Conservation (phyloP, 2,888 invertebrate species). For the Caenorhabditis uteleia region DNA sequence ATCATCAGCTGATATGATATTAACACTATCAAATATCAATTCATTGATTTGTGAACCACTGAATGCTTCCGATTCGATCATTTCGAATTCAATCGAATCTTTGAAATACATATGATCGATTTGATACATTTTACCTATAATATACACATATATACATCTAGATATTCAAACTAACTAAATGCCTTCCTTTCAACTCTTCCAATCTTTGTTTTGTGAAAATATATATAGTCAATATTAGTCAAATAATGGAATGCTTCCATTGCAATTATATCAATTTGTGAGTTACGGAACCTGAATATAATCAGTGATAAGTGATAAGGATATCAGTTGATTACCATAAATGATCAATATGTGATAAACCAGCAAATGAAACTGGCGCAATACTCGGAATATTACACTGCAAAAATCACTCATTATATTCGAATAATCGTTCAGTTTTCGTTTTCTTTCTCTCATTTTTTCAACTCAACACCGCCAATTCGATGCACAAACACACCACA, state of each 20-base stretch:
- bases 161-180: slow-evolving; percentile 22
- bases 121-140: slow-evolving; percentile 30
- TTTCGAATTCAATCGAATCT: slow-evolving; percentile 19
- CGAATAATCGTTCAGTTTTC: background rate
- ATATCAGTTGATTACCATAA: slow-evolving; percentile 41
- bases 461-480: background rate
- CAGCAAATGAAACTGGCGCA: slow-evolving; percentile 28
- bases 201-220: slow-evolving; percentile 54
- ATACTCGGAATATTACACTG: slow-evolving; percentile 1
- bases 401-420: background rate
- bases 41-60: slow-evolving; percentile 22
- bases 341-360: slow-evolving; percentile 42
- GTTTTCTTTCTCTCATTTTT: slow-evolving; percentile 1
- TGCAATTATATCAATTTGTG: slow-evolving; percentile 50
- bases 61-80: slow-evolving; percentile 27
- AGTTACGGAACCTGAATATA: slow-evolving; percentile 55
- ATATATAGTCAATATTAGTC: slow-evolving; percentile 58
- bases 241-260: slow-evolving; percentile 54
- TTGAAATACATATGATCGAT: slow-evolving; percentile 36
- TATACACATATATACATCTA: background rate
- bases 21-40: slow-evolving; percentile 18
- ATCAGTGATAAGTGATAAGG: background rate
- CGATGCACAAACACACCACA: background rate
- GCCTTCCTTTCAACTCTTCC: slow-evolving; percentile 30
- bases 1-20: slow-evolving; percentile 8